phyloP scores from a whole-genome alignment of 2,797 vertebrate species.

The Glyptemys insculpta region DNA sequence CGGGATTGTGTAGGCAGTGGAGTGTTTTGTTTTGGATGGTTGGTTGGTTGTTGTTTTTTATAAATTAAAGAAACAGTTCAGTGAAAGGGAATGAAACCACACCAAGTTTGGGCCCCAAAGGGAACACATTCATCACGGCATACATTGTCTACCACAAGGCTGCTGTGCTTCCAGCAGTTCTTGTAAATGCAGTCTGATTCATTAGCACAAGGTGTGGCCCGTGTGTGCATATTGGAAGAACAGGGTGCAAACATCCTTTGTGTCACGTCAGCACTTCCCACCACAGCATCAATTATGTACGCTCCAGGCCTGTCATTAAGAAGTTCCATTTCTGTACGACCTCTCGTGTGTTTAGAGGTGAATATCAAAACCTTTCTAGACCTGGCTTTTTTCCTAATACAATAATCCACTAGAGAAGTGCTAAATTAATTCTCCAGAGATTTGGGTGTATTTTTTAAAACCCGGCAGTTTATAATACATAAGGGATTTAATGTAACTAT shows the following conservation, averaged over 20 bases:
- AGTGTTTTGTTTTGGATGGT: conserved; percentile 11
- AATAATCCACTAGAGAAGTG: conserved; percentile 14
- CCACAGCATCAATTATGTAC: conserved; percentile 47
- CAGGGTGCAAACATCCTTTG: conserved; percentile 67
- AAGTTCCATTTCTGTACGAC: conserved; percentile 53
- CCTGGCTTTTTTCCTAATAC: conserved; percentile 38
- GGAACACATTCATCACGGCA: neutral
- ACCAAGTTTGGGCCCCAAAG: conserved; percentile 37
- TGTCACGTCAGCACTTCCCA: conserved; percentile 50
- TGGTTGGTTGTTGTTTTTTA: conserved; percentile 35
- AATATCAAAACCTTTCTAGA: conserved; percentile 31
- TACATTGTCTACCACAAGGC: neutral
- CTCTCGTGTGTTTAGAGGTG: conserved; percentile 37
- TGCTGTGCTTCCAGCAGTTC: conserved; percentile 24
- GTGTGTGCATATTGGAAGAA: conserved; percentile 26
- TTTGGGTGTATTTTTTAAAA: neutral
- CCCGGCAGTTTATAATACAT: conserved; percentile 15
- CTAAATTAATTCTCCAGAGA: conserved; percentile 34
- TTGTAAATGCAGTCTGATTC: neutral
- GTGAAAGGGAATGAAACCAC: conserved; percentile 34
- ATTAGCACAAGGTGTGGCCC: conserved; percentile 29
- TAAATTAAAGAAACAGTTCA: conserved; percentile 20
- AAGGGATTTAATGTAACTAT: conserved; percentile 63
- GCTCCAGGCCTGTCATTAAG: conserved; percentile 67
- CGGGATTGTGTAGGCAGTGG: neutral